phyloP scores from a whole-genome alignment of 2,113 vertebrate genomes.

The Oxyruncus cristatus region DNA sequence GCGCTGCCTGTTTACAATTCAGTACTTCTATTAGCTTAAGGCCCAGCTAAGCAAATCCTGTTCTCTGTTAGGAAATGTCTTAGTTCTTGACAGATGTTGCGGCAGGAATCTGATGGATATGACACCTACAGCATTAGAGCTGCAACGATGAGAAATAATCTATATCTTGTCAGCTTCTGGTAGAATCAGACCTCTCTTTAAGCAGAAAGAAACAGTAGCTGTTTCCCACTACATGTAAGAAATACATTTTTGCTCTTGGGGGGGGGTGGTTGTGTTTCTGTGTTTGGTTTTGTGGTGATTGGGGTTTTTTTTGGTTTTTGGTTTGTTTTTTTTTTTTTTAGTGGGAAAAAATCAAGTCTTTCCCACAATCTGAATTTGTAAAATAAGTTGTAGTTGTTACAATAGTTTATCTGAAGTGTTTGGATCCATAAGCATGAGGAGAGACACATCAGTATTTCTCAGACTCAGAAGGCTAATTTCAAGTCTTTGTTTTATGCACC shows the following conservation, averaged over 20 bases:
- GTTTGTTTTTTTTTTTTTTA: neutral
- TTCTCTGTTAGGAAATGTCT: slow-evolving; percentile 49
- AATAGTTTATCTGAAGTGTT: neutral
- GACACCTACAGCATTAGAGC: slow-evolving; percentile 27
- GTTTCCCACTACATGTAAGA: neutral
- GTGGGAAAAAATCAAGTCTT: neutral
- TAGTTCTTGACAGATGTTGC: slow-evolving; percentile 50
- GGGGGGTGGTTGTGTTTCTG: too few relatives aligned
- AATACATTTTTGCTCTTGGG: neutral
- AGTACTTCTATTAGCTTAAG: slow-evolving; percentile 49
- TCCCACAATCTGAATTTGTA: neutral
- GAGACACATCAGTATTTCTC: neutral
- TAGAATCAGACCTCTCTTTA: neutral
- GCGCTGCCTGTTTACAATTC: slow-evolving; percentile 53
- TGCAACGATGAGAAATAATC: neutral
- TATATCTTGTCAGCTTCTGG: neutral
- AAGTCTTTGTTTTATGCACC: neutral
- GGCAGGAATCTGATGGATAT: slow-evolving; percentile 42
- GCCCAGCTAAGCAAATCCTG: slow-evolving; percentile 41
- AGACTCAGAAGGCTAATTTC: neutral
- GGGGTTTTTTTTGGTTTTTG: neutral
- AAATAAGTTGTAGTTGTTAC: neutral
- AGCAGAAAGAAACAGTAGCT: neutral
- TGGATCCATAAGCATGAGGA: neutral
- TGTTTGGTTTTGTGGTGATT: too few relatives aligned